phyloP scores from a whole-genome alignment of 2,797 vertebrate genomes.

The Psittacula echo region DNA sequence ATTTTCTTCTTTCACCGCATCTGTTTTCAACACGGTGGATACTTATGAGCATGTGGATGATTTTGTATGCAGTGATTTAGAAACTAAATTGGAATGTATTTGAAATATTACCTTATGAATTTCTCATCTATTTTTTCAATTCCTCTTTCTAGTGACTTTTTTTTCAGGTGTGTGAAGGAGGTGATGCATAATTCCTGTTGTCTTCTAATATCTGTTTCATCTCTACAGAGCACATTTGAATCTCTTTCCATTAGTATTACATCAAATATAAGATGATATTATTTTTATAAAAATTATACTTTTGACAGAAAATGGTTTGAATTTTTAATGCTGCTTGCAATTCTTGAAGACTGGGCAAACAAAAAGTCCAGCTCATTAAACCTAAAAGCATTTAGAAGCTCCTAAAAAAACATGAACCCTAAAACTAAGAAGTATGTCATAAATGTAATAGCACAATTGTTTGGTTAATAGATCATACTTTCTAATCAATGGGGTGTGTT shows the following conservation, averaged over 20 bases:
- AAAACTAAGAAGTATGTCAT: neutral
- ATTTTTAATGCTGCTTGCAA: neutral
- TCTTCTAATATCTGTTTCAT: neutral
- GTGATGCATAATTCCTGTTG: neutral
- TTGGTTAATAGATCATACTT: conserved; percentile 29
- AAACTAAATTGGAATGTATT: neutral
- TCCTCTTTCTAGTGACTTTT: neutral
- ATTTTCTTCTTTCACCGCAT: neutral
- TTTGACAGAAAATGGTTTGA: neutral
- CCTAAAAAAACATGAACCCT: neutral
- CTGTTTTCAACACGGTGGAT: neutral
- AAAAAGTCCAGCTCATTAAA: neutral
- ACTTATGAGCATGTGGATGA: neutral
- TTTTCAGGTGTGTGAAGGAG: neutral
- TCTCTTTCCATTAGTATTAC: neutral
- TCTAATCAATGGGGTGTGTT: neutral
- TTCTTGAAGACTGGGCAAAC: neutral
- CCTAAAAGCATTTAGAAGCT: neutral
- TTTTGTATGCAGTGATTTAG: neutral
- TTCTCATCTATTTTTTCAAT: neutral
- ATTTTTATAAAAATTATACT: neutral
- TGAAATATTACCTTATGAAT: neutral
- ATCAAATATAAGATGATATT: neutral
- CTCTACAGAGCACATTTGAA: neutral
- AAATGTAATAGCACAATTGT: neutral